Conservation (phyloP, 2,797 vertebrate genomes). For the Falco peregrinus region DNA sequence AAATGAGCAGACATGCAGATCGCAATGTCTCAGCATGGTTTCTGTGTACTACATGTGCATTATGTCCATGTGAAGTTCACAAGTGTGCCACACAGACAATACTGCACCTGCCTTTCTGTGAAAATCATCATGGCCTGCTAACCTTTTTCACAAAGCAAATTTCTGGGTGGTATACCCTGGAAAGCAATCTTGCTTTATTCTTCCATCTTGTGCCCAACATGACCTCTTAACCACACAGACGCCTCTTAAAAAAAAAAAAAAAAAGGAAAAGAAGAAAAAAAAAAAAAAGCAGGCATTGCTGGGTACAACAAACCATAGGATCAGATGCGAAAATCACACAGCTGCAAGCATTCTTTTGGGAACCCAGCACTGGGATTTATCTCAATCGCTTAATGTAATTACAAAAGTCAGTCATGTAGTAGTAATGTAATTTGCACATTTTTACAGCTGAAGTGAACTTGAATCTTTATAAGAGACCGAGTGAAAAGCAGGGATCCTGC, state of each 20-base stretch:
- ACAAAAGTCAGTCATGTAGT: slow-evolving; percentile 87
- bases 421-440: slow-evolving; percentile 83
- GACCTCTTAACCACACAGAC: slow-evolving; percentile 70
- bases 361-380: slow-evolving; percentile 87
- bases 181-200: slow-evolving; percentile 71
- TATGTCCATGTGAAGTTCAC: slow-evolving; percentile 63
- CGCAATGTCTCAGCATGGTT: slow-evolving; percentile 64
- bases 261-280: too few species aligned
- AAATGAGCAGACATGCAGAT: slow-evolving; percentile 46
- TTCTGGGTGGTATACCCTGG: slow-evolving; percentile 67
- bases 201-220: slow-evolving; percentile 69
- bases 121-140: slow-evolving; percentile 62
- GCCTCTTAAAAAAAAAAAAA: neutral
- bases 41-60: slow-evolving; percentile 62
- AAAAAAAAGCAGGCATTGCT: slow-evolving; percentile 61
- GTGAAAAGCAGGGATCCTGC: slow-evolving; percentile 72
- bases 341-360: slow-evolving; percentile 96
- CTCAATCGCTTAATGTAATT: slow-evolving; percentile 92
- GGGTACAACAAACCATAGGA: slow-evolving; percentile 77
- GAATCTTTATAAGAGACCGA: slow-evolving; percentile 64
- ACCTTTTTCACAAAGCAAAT: slow-evolving; percentile 57
- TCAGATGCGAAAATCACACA: slow-evolving; percentile 85
- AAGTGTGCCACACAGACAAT: slow-evolving; percentile 62
- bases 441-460: slow-evolving; percentile 80
- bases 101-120: slow-evolving; percentile 64